phyloP scores from a whole-genome alignment of 2,888 invertebrate genomes.

The Xanthia icteritia region DNA sequence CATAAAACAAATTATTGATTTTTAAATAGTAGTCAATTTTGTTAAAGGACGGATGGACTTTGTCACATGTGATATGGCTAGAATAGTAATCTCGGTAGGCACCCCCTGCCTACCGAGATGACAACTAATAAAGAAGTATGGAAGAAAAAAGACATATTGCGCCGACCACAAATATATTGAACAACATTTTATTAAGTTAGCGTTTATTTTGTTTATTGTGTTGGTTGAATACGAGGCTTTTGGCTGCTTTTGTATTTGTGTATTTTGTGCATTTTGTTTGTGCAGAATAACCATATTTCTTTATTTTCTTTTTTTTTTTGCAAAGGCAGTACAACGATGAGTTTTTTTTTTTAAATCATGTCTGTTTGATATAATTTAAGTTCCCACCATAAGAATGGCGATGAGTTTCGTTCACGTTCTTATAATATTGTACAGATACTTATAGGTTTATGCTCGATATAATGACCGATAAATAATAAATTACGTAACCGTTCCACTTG shows the following conservation, averaged over 20 bases:
- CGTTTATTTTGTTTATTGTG: too few species aligned
- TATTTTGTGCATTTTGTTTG: too few species aligned
- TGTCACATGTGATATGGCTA: neutral
- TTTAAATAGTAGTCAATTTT: conserved; percentile 6
- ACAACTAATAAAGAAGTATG: too few species aligned
- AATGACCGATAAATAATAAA: conserved; percentile 34
- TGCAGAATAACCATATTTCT: too few species aligned
- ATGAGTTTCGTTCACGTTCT: neutral
- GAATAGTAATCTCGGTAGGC: too few species aligned
- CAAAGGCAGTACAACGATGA: neutral
- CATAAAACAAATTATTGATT: conserved; percentile 57
- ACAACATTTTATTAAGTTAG: too few species aligned
- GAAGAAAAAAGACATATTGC: neutral
- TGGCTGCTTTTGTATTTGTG: too few species aligned
- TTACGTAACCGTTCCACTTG: conserved; percentile 13
- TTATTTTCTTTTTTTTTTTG: too few species aligned
- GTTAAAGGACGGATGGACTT: neutral
- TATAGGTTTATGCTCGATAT: conserved; percentile 6
- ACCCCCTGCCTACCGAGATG: too few species aligned
- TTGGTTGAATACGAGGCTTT: too few species aligned
- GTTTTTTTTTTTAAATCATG: neutral
- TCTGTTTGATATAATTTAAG: neutral
- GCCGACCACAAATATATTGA: neutral
- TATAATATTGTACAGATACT: conserved; percentile 5
- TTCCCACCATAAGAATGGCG: neutral